A percentile compares a stretch with the other conserved stretches of the same genome.
These are phyloP conservation scores for Caenorhabditis doughertyi DNA, from an alignment of 2,888 invertebrate species.

Conservation along the genomic window DNA sequence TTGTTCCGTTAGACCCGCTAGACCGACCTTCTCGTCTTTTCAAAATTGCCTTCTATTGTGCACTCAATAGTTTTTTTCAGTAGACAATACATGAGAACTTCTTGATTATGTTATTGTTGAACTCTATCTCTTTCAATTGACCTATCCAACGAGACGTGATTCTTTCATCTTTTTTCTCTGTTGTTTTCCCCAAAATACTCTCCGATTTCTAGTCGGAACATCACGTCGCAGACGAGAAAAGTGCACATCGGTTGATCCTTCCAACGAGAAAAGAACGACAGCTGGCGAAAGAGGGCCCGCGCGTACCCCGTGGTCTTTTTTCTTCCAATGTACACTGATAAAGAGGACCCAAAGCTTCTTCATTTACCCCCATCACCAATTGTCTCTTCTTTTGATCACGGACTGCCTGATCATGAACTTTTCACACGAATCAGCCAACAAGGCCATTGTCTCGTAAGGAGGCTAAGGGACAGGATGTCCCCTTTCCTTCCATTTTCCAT, in stretches of 20 bases:
- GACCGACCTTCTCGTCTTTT: too few relatives aligned
- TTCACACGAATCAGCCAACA: conserved; percentile 18
- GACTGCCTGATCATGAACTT: conserved; percentile 37
- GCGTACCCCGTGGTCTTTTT: conserved; percentile 25
- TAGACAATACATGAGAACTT: too few relatives aligned
- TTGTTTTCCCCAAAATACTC: conserved; percentile 15
- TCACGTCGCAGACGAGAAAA: conserved; percentile 12
- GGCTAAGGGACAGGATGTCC: conserved; percentile 25
- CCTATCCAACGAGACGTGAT: neutral
- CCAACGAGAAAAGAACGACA: conserved; percentile 5
- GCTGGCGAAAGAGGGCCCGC: too few relatives aligned
- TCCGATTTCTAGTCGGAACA: conserved; percentile 3
- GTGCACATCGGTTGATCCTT: neutral
- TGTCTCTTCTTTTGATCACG: neutral
- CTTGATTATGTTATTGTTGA: too few relatives aligned
- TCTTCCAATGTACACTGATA: conserved; percentile 12
- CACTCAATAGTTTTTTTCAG: too few relatives aligned
- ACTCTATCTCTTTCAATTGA: neutral
- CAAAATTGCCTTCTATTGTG: too few relatives aligned
- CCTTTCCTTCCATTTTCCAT: neutral
- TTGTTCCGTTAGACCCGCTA: too few relatives aligned
- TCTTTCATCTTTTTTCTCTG: neutral
- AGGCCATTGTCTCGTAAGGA: conserved; percentile 13
- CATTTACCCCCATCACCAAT: neutral
- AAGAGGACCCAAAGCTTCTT: neutral